A percentile compares a stretch with the other conserved stretches of the same genome.
Evolutionary conservation across 2,888 invertebrate species (phyloP).

Genomic region (Blomia tropicalis): DNA sequence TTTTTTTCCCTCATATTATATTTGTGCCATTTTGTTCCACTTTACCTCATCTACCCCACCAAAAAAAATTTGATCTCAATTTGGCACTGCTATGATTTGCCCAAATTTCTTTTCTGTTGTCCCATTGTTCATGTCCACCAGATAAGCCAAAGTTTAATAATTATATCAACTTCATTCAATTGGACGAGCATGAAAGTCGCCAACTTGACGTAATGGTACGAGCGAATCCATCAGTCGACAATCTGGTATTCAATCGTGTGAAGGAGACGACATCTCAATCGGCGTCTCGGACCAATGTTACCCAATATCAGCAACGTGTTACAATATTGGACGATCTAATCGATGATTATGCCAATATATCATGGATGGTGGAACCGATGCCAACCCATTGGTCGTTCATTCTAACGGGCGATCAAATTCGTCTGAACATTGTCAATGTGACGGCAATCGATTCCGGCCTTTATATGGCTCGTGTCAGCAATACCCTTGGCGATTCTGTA

Average conservation of each 20-base stretch:
- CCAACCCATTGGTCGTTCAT: background rate
- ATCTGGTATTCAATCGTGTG: background rate
- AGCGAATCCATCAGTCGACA: background rate
- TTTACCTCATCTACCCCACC: no score
- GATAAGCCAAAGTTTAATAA: background rate
- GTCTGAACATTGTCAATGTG: constrained; percentile 10
- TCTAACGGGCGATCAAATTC: background rate
- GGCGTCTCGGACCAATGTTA: background rate
- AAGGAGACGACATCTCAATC: background rate
- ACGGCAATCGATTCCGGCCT: constrained; percentile 20
- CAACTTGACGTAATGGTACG: background rate
- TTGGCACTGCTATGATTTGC: no score
- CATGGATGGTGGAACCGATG: background rate
- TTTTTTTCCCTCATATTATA: background rate
- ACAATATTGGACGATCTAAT: background rate
- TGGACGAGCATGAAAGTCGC: background rate
- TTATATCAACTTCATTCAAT: background rate
- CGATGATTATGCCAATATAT: background rate
- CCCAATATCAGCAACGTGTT: background rate
- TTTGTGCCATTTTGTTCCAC: no score
- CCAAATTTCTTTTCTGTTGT: no score
- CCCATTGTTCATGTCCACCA: background rate
- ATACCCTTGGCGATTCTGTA: constrained; percentile 19
- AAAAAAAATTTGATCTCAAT: no score
- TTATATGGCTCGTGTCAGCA: constrained; percentile 21